A percentile compares a stretch with the other conserved stretches of the same genome.
phyloP scores from a whole-genome alignment of 1,140 invertebrate species.

The Psilanteris sp. region DNA sequence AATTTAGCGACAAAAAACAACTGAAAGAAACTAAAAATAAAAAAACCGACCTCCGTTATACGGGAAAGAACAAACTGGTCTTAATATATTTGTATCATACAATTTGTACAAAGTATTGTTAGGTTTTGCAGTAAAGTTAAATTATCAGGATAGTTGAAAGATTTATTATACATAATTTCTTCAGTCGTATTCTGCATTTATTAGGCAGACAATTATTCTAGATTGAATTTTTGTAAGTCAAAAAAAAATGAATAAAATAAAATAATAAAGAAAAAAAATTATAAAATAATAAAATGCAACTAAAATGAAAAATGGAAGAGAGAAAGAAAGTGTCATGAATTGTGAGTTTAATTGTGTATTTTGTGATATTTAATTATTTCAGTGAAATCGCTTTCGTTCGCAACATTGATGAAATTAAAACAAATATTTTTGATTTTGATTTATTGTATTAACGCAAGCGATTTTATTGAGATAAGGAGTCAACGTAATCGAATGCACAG shows the following conservation, averaged over 20 bases:
- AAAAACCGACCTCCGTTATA: conserved; percentile 14
- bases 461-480: conserved; percentile 4
- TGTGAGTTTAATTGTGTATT: conserved; percentile 7
- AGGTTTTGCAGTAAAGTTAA: conserved; percentile 74
- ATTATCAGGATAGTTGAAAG: conserved; percentile 39
- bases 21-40: conserved; percentile 1
- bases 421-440: conserved; percentile 4
- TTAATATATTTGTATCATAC: conserved; percentile 80
- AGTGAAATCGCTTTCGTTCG: neutral
- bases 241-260: neutral
- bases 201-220: conserved; percentile 29
- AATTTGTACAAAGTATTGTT: conserved; percentile 80
- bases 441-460: neutral
- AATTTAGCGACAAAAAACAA: too few species aligned
- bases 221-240: conserved; percentile 19
- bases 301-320: too few species aligned
- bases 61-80: conserved; percentile 68
- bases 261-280: too few species aligned
- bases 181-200: conserved; percentile 47
- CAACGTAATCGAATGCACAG: conserved; percentile 5
- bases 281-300: too few species aligned
- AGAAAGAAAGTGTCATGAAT: too few species aligned
- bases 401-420: conserved; percentile 5
- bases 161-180: conserved; percentile 13
- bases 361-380: conserved; percentile 3